Evolutionary conservation across 1,140 invertebrate genomes (phyloP).

Genomic region (Ceratitis capitata): DNA sequence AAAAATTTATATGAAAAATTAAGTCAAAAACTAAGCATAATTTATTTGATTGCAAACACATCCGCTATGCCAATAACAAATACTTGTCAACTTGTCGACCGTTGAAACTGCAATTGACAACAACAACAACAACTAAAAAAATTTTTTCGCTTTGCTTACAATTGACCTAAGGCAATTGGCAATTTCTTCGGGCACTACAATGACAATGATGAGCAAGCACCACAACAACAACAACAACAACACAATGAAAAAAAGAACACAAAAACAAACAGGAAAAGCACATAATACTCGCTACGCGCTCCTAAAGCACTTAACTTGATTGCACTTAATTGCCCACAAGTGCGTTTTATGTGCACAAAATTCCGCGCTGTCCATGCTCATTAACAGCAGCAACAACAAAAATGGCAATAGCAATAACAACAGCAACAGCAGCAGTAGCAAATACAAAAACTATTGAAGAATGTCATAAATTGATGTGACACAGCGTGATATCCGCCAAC

Average conservation of each 20-base stretch:
- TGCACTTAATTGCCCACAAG: constrained; percentile 24
- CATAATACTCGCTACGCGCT: background rate
- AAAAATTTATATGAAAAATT: too few relatives aligned
- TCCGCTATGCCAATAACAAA: background rate
- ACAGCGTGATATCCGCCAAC: background rate
- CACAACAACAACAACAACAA: background rate
- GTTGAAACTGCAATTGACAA: background rate
- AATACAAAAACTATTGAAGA: background rate
- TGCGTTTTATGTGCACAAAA: constrained; percentile 20
- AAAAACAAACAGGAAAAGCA: background rate
- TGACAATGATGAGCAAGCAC: background rate
- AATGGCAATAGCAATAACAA: background rate
- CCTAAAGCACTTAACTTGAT: background rate
- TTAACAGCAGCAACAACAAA: background rate
- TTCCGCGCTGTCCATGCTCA: background rate
- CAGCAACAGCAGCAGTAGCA: background rate
- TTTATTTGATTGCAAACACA: background rate
- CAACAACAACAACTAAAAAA: background rate
- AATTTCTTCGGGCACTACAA: background rate
- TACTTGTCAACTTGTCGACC: too few relatives aligned
- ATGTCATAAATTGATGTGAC: background rate
- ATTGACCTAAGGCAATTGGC: background rate
- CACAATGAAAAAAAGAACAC: too few relatives aligned
- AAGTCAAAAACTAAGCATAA: background rate
- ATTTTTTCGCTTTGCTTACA: background rate